phyloP scores from a whole-genome alignment of 1,140 invertebrate genomes.

The honey bee (Apis mellifera) region Amel_HAv3.1 CM009943.2:10960001-10960500 shows the following conservation, averaged over 20 bases:
- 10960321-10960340: neutral
- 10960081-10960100: no score
- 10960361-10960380: neutral
- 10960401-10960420: no score
- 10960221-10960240: constrained; percentile 43
- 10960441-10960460: no score
- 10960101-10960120: neutral
- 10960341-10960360: neutral
- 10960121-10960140: neutral
- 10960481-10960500: no score
- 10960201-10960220: neutral
- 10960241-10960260: constrained; percentile 50
- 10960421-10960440: no score
- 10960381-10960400: neutral
- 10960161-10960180: no score
- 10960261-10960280: constrained; percentile 62
- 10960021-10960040: no score
- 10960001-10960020: no score
- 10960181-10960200: neutral
- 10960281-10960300: constrained; percentile 58
- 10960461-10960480: no score
- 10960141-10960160: neutral
- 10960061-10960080: no score
- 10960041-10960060: no score
- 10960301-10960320: constrained; percentile 8